A percentile compares a stretch with the other conserved stretches of the same genome.
phyloP scores from a whole-genome alignment of 2,113 vertebrate genomes.

The Phodopus roborovskii region DNA sequence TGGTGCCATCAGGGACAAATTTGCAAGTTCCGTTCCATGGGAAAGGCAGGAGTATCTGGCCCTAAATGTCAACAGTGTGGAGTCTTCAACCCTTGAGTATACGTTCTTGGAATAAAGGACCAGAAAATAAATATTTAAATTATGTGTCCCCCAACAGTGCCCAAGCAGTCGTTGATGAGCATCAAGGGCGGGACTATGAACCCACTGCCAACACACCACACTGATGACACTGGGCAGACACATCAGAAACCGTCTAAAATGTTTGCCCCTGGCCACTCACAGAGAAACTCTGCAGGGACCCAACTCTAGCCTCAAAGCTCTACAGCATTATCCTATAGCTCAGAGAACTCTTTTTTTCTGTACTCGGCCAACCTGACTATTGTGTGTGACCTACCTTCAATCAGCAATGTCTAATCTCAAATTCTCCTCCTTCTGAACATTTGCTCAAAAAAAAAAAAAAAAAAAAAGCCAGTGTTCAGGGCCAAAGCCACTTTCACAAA shows the following conservation, averaged over 20 bases:
- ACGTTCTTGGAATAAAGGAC: not conserved
- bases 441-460: conserved; percentile 47
- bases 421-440: not conserved
- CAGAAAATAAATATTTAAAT: not conserved
- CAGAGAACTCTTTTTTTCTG: not conserved
- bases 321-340: not conserved
- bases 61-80: not conserved
- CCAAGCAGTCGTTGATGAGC: not conserved
- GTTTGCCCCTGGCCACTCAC: not conserved
- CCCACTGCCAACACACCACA: not conserved
- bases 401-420: not conserved
- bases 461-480: conserved; percentile 24
- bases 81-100: not conserved
- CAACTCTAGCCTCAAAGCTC: not conserved
- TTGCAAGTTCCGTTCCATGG: too few species aligned
- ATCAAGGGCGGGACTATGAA: not conserved
- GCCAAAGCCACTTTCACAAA: conserved; percentile 53
- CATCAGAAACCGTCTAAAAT: not conserved
- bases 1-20: not conserved
- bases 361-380: not conserved
- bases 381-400: conserved; percentile 39
- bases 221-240: not conserved
- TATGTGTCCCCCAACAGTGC: not conserved
- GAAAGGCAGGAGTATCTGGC: not conserved
- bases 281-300: not conserved